Evolutionary conservation across 2,113 vertebrate genomes (phyloP).

Genomic region (Erythrolamprus reginae): DNA sequence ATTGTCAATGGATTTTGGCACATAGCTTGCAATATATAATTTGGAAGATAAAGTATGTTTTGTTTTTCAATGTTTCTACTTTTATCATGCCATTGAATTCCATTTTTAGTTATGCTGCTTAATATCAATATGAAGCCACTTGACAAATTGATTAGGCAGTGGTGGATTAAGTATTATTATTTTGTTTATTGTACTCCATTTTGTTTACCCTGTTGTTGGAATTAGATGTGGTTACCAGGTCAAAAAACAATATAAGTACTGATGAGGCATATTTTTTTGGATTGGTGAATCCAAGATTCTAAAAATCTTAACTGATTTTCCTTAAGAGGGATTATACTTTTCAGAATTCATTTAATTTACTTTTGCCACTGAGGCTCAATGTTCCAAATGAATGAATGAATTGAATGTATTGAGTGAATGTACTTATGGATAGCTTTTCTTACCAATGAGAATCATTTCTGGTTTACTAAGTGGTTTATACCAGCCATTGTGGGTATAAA

Average conservation of each 20-base stretch:
- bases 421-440: neutral
- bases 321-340: neutral
- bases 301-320: neutral
- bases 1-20: neutral
- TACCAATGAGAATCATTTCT: neutral
- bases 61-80: neutral
- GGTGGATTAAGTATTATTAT: neutral
- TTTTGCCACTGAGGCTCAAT: neutral
- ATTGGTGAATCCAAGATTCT: neutral
- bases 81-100: neutral
- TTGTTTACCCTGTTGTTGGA: neutral
- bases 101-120: neutral
- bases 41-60: neutral
- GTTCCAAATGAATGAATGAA: neutral
- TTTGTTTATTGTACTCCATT: neutral
- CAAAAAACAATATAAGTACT: neutral
- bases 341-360: neutral
- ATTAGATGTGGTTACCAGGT: neutral
- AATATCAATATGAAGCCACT: neutral
- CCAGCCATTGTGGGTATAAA: too few relatives aligned
- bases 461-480: neutral
- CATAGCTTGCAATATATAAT: neutral
- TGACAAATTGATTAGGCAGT: neutral
- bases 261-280: neutral
- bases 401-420: neutral